Percentiles rank a stretch among this genome's conserved stretches.
Evolutionary conservation across 2,113 vertebrate genomes (phyloP).

Genomic region (Apodemus speciosus): DNA sequence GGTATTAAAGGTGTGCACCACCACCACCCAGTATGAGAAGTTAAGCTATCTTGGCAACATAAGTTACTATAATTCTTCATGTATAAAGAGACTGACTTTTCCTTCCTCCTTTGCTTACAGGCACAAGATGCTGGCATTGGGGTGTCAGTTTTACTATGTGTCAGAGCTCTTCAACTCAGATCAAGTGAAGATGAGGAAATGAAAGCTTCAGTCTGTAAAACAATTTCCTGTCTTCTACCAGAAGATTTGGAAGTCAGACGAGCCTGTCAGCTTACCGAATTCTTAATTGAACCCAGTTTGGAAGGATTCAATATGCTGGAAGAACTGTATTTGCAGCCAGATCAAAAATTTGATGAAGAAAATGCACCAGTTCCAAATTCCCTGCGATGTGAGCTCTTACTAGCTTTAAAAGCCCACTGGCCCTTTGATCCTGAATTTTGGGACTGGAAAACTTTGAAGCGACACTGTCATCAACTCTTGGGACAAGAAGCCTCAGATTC

Average conservation of each 20-base stretch:
- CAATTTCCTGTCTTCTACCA: constrained; percentile 93
- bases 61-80: constrained; percentile 35
- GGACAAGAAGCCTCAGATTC: constrained; percentile 91
- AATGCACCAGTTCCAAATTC: constrained; percentile 95
- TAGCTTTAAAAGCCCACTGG: constrained; percentile 97
- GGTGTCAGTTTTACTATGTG: constrained; percentile 93
- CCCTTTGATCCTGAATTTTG: constrained; percentile 99
- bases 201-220: constrained; percentile 95
- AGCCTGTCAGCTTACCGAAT: constrained; percentile 97
- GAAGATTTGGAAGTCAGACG: constrained; percentile 96
- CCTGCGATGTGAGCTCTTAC: constrained; percentile 94
- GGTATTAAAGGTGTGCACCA: not conserved
- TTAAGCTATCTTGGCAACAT: not conserved
- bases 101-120: constrained; percentile 77
- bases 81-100: constrained; percentile 7
- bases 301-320: constrained; percentile 91
- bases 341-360: constrained; percentile 96
- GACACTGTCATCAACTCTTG: constrained; percentile 92
- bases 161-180: constrained; percentile 96
- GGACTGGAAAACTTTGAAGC: constrained; percentile 99
- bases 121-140: constrained; percentile 91
- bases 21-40: not conserved
- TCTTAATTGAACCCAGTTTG: constrained; percentile 91
- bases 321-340: constrained; percentile 94
- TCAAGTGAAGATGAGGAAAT: constrained; percentile 91